Evolutionary conservation across 2,113 vertebrate species (phyloP), one percentile per base, ranked within the genome.

Genomic region (Ochotona curzoniae): DNA sequence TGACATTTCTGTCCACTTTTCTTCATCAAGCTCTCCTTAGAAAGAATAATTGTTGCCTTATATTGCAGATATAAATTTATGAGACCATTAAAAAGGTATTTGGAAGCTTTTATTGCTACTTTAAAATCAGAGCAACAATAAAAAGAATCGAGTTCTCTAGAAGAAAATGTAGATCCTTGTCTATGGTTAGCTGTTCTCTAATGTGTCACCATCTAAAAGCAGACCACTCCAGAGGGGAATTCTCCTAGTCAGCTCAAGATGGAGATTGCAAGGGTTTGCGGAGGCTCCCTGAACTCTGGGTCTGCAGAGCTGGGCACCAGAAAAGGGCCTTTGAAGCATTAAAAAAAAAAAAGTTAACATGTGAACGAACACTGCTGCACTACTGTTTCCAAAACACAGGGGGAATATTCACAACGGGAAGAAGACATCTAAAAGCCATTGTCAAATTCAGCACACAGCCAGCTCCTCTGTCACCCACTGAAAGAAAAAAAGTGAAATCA

Each of bases 301-400:
- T 51, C 6, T 85, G 30, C 67, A 84, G 78, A 70, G 67, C 51
- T 5, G 3, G 69, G 20, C n/a, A 23, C 20, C 26, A 94, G 70
- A 23, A 93, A 64, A 97, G n/a, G 63, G 20, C 84, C 90, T 96
- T 49, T 90, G 87, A 96, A 96, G 97, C 88, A 96, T 78, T 94
- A 96, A 57, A 97, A 96, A 78, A 97, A 96, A 78, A 94, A 93
- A 89, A 74, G 93, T 12, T 85, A 96, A 93, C n/a, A n/a, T n/a
- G n/a, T n/a, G n/a, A n/a, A n/a, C n/a, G 38, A 83, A 94, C 9
- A 1, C 87, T 96, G 90, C 79, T 94, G 83, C 86, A 91, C 26
- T 96, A 95, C 93, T 95, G 95, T 96, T 96, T 97, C 94, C 75
- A 94, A 95, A 96, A 96, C 74, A 76, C 87, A 96, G 90, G 96